These are phyloP conservation scores for Zapornia atra DNA, from an alignment of 2,113 vertebrate species.

Conservation along the genomic window DNA sequence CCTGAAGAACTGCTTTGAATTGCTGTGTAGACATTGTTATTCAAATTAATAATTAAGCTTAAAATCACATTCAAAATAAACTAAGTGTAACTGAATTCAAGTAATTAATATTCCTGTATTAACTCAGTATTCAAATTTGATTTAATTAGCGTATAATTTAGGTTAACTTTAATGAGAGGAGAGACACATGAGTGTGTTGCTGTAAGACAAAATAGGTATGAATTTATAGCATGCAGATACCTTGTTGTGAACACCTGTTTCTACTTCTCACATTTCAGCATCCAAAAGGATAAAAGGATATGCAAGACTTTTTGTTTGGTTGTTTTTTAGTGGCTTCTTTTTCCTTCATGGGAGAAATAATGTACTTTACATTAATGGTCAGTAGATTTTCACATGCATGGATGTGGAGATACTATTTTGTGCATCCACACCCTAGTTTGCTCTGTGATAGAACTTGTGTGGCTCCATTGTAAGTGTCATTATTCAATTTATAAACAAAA, in stretches of 20 bases:
- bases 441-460: not conserved
- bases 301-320: not conserved
- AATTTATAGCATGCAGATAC: not conserved
- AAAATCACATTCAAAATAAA: conserved; percentile 25
- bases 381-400: not conserved
- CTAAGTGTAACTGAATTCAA: conserved; percentile 23
- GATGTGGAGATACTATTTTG: not conserved
- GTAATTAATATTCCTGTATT: not conserved
- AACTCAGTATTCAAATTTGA: not conserved
- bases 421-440: not conserved
- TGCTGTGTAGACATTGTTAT: conserved; percentile 15
- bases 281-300: not conserved
- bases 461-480: not conserved
- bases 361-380: not conserved
- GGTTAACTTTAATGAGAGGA: not conserved
- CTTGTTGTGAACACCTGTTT: not conserved
- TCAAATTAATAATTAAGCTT: conserved; percentile 33
- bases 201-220: not conserved
- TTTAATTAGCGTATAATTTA: conserved; percentile 21
- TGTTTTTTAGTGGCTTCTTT: not conserved
- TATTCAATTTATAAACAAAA: not conserved
- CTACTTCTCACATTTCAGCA: not conserved
- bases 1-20: not conserved
- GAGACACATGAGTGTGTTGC: not conserved
- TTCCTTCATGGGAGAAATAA: not conserved